These are phyloP conservation scores for Clarias platycephalus DNA, from an alignment of 2,797 vertebrate species.

Conservation along the genomic window DNA sequence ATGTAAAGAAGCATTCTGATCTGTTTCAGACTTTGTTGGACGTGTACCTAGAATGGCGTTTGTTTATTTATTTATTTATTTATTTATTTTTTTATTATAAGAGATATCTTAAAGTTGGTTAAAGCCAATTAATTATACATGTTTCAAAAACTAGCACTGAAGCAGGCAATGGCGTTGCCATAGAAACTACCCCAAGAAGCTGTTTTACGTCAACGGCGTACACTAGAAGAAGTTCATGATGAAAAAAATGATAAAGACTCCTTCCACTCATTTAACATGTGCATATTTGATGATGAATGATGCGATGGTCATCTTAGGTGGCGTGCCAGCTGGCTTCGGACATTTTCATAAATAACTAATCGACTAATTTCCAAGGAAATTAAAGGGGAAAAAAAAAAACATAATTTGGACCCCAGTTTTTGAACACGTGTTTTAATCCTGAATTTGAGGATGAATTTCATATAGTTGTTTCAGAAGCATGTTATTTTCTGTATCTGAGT, in stretches of 20 bases:
- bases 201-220: constrained; percentile 29
- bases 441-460: not conserved
- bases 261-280: constrained; percentile 10
- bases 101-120: not conserved
- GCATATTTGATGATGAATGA: constrained; percentile 11
- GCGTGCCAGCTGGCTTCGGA: constrained; percentile 41
- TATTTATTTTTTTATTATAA: not conserved
- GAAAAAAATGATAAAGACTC: not conserved
- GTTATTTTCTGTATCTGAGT: not conserved
- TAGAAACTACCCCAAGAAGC: constrained; percentile 56
- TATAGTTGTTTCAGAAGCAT: not conserved
- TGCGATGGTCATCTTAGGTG: constrained; percentile 37
- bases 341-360: constrained; percentile 52
- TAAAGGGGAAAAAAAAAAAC: not conserved
- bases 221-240: not conserved
- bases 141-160: not conserved
- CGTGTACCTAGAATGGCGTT: not conserved
- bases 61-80: no score
- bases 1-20: not conserved
- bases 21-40: not conserved
- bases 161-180: constrained; percentile 55
- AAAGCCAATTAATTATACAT: constrained; percentile 16
- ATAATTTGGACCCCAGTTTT: not conserved
- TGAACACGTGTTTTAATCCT: not conserved
- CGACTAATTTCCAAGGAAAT: constrained; percentile 21